These are phyloP conservation scores for Coluber constrictor DNA, from an alignment of 2,797 vertebrate species.

Conservation along the genomic window DNA sequence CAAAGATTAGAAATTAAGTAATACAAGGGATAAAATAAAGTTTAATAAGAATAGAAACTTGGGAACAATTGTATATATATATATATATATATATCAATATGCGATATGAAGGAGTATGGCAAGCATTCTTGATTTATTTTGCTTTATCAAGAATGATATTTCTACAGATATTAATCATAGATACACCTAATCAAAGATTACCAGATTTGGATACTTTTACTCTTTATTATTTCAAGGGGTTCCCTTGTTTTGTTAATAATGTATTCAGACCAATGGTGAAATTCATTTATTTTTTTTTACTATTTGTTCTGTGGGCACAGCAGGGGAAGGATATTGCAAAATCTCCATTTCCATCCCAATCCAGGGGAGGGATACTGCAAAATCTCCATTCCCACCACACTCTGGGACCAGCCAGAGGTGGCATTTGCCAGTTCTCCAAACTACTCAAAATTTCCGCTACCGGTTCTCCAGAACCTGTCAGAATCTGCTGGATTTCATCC, in stretches of 20 bases:
- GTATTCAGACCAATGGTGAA: neutral
- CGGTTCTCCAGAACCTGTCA: too few relatives aligned
- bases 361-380: too few relatives aligned
- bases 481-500: too few relatives aligned
- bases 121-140: neutral
- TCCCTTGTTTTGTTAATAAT: neutral
- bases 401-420: too few relatives aligned
- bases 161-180: neutral
- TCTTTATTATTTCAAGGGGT: neutral
- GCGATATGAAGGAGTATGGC: neutral
- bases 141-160: neutral
- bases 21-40: neutral
- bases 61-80: neutral
- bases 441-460: too few relatives aligned
- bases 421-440: too few relatives aligned
- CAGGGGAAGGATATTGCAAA: too few relatives aligned
- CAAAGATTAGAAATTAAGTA: neutral
- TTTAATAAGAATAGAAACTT: neutral
- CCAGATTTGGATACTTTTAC: neutral
- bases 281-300: too few relatives aligned
- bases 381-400: too few relatives aligned
- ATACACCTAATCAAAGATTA: neutral
- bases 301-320: too few relatives aligned
- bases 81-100: neutral
- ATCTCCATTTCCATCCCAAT: too few relatives aligned